Conservation (phyloP, 2,888 invertebrate genomes). For the Nudaria mundana region DNA sequence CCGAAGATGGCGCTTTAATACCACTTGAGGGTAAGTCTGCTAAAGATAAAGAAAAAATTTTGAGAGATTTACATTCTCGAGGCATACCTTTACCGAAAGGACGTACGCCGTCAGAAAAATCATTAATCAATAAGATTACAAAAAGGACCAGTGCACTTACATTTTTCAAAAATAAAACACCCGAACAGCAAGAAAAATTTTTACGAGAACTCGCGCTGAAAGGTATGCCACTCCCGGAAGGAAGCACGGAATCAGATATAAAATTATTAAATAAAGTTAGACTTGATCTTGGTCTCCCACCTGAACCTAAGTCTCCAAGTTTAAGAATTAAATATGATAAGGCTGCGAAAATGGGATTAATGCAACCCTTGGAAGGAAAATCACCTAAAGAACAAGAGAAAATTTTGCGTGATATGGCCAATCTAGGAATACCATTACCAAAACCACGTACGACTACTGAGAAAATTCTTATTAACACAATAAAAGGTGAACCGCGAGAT, state of each 20-base stretch:
- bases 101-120: conserved; percentile 34
- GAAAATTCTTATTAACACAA: not conserved
- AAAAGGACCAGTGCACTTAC: not conserved
- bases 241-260: conserved; percentile 35
- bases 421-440: conserved; percentile 34
- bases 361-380: conserved; percentile 38
- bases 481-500: conserved; percentile 1
- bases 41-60: conserved; percentile 33
- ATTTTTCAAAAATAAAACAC: not conserved
- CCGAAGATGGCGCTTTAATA: conserved; percentile 7
- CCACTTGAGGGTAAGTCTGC: conserved; percentile 38
- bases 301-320: conserved; percentile 29
- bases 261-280: conserved; percentile 34
- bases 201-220: conserved; percentile 21
- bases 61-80: conserved; percentile 27
- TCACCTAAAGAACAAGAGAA: conserved; percentile 31
- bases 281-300: conserved; percentile 36
- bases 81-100: conserved; percentile 39
- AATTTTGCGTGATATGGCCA: conserved; percentile 24
- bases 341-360: conserved; percentile 32
- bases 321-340: conserved; percentile 29
- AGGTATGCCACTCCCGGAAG: conserved; percentile 32
- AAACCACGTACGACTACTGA: conserved; percentile 29
- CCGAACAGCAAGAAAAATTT: conserved; percentile 33
- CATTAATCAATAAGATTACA: not conserved